Conservation (phyloP, 2,113 vertebrate genomes). For the Nothocercus julius region DNA sequence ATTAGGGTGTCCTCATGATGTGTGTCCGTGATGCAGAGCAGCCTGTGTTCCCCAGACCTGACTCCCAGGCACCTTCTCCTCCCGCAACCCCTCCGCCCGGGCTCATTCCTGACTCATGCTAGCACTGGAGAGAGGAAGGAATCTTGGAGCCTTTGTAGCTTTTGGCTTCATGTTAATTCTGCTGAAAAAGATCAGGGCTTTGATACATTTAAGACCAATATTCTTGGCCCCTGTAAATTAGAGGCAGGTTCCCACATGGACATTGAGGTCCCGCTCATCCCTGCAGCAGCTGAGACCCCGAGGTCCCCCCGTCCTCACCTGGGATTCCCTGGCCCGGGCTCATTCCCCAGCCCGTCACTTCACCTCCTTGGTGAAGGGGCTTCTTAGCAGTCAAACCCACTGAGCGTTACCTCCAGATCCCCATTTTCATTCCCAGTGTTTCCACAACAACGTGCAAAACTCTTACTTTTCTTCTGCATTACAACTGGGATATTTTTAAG, state of each 20-base stretch:
- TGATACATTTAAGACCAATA: not conserved
- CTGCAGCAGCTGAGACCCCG: not conserved
- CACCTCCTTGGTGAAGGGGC: accelerated
- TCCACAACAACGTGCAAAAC: not conserved
- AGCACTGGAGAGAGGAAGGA: not conserved
- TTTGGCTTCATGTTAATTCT: not conserved
- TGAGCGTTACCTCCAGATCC: not conserved
- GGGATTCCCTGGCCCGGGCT: not conserved
- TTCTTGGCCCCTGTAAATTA: not conserved
- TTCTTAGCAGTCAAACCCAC: accelerated
- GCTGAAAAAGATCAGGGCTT: not conserved
- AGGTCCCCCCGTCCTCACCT: not conserved
- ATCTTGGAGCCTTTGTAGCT: not conserved
- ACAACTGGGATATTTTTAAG: not conserved
- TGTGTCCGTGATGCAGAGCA: not conserved
- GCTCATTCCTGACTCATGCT: not conserved
- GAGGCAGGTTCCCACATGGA: not conserved
- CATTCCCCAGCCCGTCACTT: not conserved
- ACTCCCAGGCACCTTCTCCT: not conserved
- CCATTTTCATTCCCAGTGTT: not conserved
- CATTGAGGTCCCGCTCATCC: not conserved
- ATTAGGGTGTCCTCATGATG: accelerated
- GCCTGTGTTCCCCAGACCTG: not conserved
- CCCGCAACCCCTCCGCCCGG: not conserved
- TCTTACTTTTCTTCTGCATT: not conserved